These are phyloP conservation scores for Bothrops jararaca DNA, from an alignment of 2,113 vertebrate species.

Conservation along the genomic window DNA sequence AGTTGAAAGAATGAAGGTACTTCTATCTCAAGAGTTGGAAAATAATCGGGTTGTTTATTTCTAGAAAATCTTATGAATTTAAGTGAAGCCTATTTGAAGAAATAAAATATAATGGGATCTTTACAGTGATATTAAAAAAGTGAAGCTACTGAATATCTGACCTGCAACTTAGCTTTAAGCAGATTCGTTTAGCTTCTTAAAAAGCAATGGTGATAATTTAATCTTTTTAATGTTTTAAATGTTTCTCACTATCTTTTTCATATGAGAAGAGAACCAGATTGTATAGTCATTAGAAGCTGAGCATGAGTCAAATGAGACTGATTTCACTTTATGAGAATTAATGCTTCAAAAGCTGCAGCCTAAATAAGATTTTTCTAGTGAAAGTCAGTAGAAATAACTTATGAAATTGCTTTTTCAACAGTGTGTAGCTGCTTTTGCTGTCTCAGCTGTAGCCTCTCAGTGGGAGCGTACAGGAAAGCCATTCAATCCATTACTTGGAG, in stretches of 20 bases:
- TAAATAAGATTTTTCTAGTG: background rate
- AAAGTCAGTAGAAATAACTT: background rate
- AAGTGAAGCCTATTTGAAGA: background rate
- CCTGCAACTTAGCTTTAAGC: background rate
- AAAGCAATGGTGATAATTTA: background rate
- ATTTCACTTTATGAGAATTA: background rate
- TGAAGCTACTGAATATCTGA: background rate
- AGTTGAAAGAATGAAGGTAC: conserved; percentile 91
- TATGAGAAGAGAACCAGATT: background rate
- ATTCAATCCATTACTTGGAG: conserved; percentile 94
- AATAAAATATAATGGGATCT: background rate
- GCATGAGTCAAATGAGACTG: background rate
- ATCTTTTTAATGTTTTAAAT: background rate
- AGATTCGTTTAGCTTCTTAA: background rate
- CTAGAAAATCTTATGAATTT: background rate
- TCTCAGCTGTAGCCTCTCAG: conserved; percentile 95
- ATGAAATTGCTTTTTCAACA: conserved; percentile 46
- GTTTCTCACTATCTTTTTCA: background rate
- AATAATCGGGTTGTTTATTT: background rate
- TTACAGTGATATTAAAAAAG: background rate
- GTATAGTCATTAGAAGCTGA: background rate
- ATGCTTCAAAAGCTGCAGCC: background rate
- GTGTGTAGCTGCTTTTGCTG: conserved; percentile 95
- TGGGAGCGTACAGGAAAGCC: conserved; percentile 98
- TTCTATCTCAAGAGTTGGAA: accelerated